Percentiles rank a stretch among this genome's conserved stretches.
phyloP scores from a whole-genome alignment of 37 sponge, comb jelly and placozoan genomes.

The Halichondria panicea region DNA sequence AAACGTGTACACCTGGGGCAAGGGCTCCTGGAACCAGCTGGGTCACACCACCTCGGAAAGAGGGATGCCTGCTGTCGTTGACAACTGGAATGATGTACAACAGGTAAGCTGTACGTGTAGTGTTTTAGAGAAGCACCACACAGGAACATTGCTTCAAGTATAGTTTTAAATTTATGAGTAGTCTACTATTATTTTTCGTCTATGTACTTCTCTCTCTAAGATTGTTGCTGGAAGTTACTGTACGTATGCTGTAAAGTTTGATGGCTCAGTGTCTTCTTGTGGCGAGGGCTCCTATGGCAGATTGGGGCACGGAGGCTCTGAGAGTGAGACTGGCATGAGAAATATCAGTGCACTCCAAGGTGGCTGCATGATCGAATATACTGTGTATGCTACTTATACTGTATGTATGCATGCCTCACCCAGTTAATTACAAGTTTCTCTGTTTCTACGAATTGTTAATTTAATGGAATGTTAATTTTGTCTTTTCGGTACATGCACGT shows the following conservation, averaged over 20 bases:
- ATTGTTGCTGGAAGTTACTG: slow-evolving; percentile 78
- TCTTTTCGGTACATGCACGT: too few species aligned
- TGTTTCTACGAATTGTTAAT: too few species aligned
- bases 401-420: too few species aligned
- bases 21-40: slow-evolving; percentile 61
- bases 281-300: slow-evolving; percentile 89
- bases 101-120: slow-evolving; percentile 21
- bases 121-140: not conserved
- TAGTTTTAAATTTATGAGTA: too few species aligned
- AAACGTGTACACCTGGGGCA: slow-evolving; percentile 81
- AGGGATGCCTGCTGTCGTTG: slow-evolving; percentile 19
- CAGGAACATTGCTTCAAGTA: too few species aligned
- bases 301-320: slow-evolving; percentile 79
- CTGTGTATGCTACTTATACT: too few species aligned
- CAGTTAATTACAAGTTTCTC: too few species aligned
- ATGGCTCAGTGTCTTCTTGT: slow-evolving; percentile 73
- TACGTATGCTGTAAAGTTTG: slow-evolving; percentile 74
- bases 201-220: too few species aligned
- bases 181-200: not conserved
- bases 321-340: slow-evolving; percentile 55
- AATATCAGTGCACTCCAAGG: slow-evolving; percentile 72
- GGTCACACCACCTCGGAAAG: slow-evolving; percentile 53
- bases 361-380: too few species aligned
- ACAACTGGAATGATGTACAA: slow-evolving; percentile 41
- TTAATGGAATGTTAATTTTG: too few species aligned